Conservation (phyloP, 2,797 vertebrate genomes). For the Eulemur coronatus region DNA sequence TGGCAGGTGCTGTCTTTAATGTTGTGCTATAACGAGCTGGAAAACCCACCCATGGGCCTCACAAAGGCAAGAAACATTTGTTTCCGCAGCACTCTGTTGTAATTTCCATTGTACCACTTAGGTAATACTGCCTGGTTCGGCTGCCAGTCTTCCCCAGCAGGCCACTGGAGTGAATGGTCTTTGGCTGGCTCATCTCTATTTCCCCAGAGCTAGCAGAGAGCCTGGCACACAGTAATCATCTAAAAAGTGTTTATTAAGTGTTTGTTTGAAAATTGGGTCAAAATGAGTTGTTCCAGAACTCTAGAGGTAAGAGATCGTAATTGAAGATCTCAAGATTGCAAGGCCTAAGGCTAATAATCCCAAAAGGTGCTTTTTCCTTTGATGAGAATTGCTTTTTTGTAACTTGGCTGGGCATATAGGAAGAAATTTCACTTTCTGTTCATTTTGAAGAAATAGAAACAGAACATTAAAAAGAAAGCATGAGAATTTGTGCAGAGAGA, state of each 20-base stretch:
- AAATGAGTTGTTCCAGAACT: not conserved
- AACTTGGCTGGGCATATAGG: not conserved
- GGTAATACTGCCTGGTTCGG: accelerated
- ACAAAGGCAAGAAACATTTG: not conserved
- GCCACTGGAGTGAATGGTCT: not conserved
- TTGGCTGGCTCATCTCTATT: not conserved
- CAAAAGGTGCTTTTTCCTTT: not conserved
- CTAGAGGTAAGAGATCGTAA: not conserved
- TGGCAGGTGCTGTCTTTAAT: not conserved
- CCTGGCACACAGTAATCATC: not conserved
- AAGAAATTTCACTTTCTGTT: not conserved
- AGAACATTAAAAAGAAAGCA: not conserved
- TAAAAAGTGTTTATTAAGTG: not conserved
- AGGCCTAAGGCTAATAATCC: not conserved
- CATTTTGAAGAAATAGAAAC: not conserved
- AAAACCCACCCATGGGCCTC: not conserved
- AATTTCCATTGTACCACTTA: not conserved
- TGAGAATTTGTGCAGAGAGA: not conserved
- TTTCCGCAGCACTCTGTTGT: not conserved
- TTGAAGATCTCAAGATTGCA: not conserved
- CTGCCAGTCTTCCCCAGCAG: not conserved
- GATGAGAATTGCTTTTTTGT: not conserved
- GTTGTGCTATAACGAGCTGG: no score
- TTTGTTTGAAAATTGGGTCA: not conserved
- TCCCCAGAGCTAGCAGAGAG: not conserved